phyloP scores from a whole-genome alignment of 2,888 invertebrate species.

The Xestia xanthographa region DNA sequence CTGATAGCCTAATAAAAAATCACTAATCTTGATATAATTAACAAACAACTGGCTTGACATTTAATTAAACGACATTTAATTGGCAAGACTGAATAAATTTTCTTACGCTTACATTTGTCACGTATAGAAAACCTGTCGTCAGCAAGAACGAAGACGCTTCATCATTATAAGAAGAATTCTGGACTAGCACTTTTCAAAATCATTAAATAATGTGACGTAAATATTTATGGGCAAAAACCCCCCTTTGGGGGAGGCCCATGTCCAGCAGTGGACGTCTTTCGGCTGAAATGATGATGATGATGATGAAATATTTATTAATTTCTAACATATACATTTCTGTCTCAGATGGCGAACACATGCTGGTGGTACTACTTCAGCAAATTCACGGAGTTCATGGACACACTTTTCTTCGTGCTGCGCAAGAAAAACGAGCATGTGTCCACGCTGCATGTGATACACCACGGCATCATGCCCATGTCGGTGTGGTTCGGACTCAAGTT shows the following conservation, averaged over 20 bases:
- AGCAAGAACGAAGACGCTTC: not conserved
- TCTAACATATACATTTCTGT: constrained; percentile 19
- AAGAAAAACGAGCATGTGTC: constrained; percentile 98
- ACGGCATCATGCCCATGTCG: constrained; percentile 99
- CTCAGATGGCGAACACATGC: constrained; percentile 96
- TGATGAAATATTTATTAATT: too few relatives aligned
- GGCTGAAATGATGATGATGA: too few relatives aligned
- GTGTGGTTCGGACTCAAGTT: constrained; percentile 99
- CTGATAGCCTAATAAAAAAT: not conserved
- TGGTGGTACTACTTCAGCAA: constrained; percentile 99
- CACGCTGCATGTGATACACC: constrained; percentile 98
- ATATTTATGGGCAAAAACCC: too few relatives aligned
- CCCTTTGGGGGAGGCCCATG: too few relatives aligned
- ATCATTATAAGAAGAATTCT: not conserved
- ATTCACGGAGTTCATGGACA: constrained; percentile 99
- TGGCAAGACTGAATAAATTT: too few relatives aligned
- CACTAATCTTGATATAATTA: not conserved
- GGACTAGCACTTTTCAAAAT: not conserved
- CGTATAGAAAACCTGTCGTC: not conserved
- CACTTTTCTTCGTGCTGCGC: constrained; percentile 98
- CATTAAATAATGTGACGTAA: not conserved
- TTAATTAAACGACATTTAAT: not conserved
- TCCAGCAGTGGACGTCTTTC: too few relatives aligned
- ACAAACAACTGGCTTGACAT: not conserved
- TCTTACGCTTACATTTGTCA: not conserved